Evolutionary conservation across 2,888 invertebrate genomes (phyloP).

Genomic region (Pinctada fucata): DNA sequence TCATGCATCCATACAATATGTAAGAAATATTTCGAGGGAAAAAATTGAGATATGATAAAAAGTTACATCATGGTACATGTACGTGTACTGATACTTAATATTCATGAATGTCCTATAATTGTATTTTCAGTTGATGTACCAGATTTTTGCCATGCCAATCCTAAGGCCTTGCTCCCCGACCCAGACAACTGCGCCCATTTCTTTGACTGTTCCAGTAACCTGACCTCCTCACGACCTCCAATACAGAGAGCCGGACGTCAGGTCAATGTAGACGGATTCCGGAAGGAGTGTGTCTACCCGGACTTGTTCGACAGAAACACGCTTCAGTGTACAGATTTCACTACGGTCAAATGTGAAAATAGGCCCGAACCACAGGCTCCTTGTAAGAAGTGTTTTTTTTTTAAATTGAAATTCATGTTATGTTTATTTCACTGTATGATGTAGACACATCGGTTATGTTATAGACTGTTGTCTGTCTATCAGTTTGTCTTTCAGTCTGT

Average conservation of each 20-base stretch:
- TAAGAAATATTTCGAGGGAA: no score
- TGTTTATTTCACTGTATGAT: neutral
- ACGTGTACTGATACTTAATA: no score
- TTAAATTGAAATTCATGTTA: neutral
- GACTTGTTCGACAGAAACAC: conserved; percentile 48
- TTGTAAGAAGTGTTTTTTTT: conserved; percentile 30
- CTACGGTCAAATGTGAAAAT: conserved; percentile 39
- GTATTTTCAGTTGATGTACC: conserved; percentile 45
- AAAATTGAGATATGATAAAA: no score
- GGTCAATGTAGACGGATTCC: neutral
- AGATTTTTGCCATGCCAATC: conserved; percentile 47
- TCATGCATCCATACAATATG: no score
- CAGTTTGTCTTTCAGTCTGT: no score
- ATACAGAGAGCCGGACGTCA: conserved; percentile 1
- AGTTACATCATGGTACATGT: no score
- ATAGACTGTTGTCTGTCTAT: neutral
- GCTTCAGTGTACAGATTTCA: conserved; percentile 43
- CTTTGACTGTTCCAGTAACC: conserved; percentile 32
- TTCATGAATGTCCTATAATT: neutral
- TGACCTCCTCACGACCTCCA: conserved; percentile 11
- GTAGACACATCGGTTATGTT: neutral
- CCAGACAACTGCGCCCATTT: conserved; percentile 41
- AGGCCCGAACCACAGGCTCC: conserved; percentile 42
- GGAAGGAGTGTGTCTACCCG: conserved; percentile 49
- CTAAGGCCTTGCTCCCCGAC: conserved; percentile 39